Evolutionary conservation across 2,888 invertebrate species (phyloP).

Genomic region (Oxytorus armatus): DNA sequence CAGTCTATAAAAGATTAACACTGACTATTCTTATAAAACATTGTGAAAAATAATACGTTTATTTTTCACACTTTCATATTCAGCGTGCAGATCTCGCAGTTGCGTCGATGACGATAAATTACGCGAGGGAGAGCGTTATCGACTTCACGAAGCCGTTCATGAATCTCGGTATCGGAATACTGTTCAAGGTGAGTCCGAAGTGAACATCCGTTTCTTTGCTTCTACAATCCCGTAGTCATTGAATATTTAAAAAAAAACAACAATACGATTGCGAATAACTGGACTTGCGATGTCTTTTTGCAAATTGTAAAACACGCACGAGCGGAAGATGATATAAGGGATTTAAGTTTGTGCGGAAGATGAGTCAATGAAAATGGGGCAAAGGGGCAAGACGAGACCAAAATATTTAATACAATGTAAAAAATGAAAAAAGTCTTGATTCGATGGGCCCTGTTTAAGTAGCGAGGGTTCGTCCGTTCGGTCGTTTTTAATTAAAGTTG

Average conservation of each 20-base stretch:
- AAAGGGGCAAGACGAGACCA: background rate
- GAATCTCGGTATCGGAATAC: conserved; percentile 98
- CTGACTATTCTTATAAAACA: background rate
- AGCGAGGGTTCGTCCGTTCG: conserved; percentile 69
- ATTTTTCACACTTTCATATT: conserved; percentile 73
- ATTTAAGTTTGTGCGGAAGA: background rate
- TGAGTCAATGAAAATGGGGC: background rate
- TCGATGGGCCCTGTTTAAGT: background rate
- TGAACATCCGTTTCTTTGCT: conserved; percentile 11
- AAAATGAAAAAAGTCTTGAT: background rate
- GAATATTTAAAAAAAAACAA: background rate
- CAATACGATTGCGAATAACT: background rate
- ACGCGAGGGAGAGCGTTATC: conserved; percentile 96
- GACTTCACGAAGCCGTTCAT: conserved; percentile 99
- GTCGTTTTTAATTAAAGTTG: conserved; percentile 84
- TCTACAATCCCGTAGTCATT: background rate
- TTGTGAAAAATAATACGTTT: background rate
- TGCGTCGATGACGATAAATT: conserved; percentile 99
- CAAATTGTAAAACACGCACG: background rate
- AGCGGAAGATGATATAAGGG: background rate
- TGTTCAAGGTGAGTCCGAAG: conserved; percentile 92
- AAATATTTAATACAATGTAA: background rate
- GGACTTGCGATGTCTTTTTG: background rate
- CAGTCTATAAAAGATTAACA: background rate
- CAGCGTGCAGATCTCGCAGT: conserved; percentile 98